Evolutionary conservation across 2,888 invertebrate genomes (phyloP).

Genomic region (Yponomeuta malinellus): DNA sequence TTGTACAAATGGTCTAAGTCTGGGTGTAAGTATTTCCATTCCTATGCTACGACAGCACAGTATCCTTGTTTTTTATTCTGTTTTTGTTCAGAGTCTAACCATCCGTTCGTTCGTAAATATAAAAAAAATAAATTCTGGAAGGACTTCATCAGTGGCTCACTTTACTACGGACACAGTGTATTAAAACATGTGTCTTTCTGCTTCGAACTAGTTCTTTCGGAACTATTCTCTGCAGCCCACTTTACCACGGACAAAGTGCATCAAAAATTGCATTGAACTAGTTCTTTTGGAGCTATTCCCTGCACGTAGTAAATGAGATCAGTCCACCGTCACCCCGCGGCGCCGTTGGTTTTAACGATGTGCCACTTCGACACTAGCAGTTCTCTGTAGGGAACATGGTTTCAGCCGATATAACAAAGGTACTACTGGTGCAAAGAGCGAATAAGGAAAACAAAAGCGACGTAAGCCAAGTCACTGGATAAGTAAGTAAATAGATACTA

Average conservation of each 20-base stretch:
- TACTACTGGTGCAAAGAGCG: too few species aligned
- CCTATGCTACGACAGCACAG: too few species aligned
- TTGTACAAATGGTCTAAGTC: too few species aligned
- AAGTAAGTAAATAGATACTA: too few species aligned
- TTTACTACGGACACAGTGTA: neutral
- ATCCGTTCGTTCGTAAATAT: too few species aligned
- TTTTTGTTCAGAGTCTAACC: too few species aligned
- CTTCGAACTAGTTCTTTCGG: neutral
- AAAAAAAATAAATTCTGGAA: too few species aligned
- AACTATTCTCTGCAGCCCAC: neutral
- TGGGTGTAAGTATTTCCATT: too few species aligned
- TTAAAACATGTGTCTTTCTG: neutral
- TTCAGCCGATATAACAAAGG: neutral
- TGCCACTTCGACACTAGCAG: neutral
- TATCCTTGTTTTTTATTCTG: too few species aligned
- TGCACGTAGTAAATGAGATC: neutral
- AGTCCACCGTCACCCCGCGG: neutral
- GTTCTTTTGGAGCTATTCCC: neutral
- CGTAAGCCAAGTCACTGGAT: too few species aligned
- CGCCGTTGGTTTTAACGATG: neutral
- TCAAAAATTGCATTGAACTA: neutral
- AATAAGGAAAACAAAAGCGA: too few species aligned
- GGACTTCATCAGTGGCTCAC: too few species aligned
- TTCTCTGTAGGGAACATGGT: neutral
- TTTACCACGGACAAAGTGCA: neutral